Base-by-base conservation (phyloP, 2,888 invertebrate genomes). In the Patella caerulea region DNA sequence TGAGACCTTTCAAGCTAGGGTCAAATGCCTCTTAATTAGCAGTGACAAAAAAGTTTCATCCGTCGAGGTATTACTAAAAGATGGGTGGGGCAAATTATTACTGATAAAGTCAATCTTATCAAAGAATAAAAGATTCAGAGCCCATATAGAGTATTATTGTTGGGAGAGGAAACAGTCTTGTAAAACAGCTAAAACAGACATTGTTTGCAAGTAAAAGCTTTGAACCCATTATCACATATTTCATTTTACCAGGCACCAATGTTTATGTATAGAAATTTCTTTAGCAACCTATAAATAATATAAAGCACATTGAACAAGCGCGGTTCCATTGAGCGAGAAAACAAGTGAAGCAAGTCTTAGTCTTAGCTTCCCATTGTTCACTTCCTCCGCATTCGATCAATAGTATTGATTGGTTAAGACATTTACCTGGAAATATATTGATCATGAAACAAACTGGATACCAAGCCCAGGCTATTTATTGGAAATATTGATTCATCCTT, bases 331-430 rank as follows among this genome's bases (percentile, higher is more conserved):
- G 73, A 73, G 53, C 53, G 45, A 24, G 24, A 53, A 73, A 53
- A 53, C 72, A 72, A 72, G 73, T 53, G 73, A 73, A 55, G 54
- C 73, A 73, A 73, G 73, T 73, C 52, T 53, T 54, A 55, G 53
- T 55, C 24, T 24, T 73, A 55, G 24, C 53, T 53, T 52, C 53
- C 65, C 24, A 73, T 71, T 72, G 72, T 71, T 72, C 34, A 45
- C 72, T 65, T 24, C 65, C 65, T 65, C 65, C 19, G 24, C 19
- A 24, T 24, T 24, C 9, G 65, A 65, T 65, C 65, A 65, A 65
- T 65, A 65, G 5, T 65, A 65, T 65, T 24, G 65, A 65, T 65
- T 24, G 24, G 65, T 11, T 24, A 65, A 65, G 65, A 65, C 65
- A 65, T 65, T 45, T 65, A 65, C 65, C 24, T 65, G 65, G 65